Percentiles rank a stretch among this genome's conserved stretches.
These are phyloP conservation scores for Eriocheir sinensis DNA, from an alignment of 1,140 invertebrate species.

Conservation along the genomic window DNA sequence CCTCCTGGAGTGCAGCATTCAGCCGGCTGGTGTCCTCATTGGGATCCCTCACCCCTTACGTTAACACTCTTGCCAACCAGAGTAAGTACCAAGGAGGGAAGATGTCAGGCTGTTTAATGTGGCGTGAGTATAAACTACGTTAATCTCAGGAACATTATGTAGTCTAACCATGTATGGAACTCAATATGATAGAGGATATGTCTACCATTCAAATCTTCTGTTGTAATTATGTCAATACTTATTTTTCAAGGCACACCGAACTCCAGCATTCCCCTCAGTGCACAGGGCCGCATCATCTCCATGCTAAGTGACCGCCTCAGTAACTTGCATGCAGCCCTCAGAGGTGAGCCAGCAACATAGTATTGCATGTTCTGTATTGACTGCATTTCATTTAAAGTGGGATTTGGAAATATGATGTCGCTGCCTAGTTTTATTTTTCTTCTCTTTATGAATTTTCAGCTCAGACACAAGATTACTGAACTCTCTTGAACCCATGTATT, in stretches of 20 bases:
- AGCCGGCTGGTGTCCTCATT: slow-evolving; percentile 69
- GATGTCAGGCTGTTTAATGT: too few species aligned
- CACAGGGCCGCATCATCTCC: slow-evolving; percentile 74
- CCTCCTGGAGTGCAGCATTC: slow-evolving; percentile 68
- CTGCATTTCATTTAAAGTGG: too few species aligned
- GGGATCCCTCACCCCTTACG: slow-evolving; percentile 70
- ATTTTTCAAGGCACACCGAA: slow-evolving; percentile 48
- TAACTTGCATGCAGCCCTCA: slow-evolving; percentile 72
- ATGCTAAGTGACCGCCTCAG: slow-evolving; percentile 75
- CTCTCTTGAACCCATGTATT: neutral
- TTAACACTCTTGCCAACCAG: slow-evolving; percentile 63
- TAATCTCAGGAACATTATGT: too few species aligned
- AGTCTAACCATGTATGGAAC: too few species aligned
- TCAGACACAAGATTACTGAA: neutral
- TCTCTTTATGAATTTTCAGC: too few species aligned
- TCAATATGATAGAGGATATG: neutral
- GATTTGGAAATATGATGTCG: too few species aligned
- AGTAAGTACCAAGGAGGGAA: slow-evolving; percentile 43
- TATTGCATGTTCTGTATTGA: too few species aligned
- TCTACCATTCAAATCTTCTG: neutral
- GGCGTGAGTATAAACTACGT: too few species aligned
- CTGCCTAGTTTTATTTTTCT: too few species aligned
- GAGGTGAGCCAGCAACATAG: slow-evolving; percentile 51
- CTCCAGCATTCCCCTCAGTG: slow-evolving; percentile 61
- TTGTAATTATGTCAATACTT: neutral